Evolutionary conservation across 2,797 vertebrate species (phyloP).

Genomic region (Octomys mimax): DNA sequence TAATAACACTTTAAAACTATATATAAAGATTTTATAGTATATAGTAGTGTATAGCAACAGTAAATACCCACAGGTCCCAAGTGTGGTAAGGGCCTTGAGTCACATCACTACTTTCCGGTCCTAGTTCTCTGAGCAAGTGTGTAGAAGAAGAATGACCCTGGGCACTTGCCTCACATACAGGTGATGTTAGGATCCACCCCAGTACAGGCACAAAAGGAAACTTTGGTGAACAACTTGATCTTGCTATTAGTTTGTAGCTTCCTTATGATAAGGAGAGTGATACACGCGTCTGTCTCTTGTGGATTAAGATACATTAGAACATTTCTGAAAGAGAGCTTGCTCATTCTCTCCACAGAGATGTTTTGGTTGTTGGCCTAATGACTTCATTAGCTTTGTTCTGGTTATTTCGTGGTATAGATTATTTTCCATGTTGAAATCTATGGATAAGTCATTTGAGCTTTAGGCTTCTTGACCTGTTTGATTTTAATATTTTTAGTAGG

Average conservation of each 20-base stretch:
- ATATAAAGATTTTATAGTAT: neutral
- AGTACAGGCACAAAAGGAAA: neutral
- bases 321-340: slow-evolving; percentile 29
- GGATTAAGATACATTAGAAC: neutral
- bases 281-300: neutral
- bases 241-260: neutral
- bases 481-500: slow-evolving; percentile 13
- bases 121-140: neutral
- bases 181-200: neutral
- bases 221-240: neutral
- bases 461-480: neutral
- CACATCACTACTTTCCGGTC: neutral
- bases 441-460: neutral
- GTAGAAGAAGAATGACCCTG: neutral
- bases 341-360: neutral
- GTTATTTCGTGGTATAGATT: neutral
- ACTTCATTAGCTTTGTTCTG: neutral
- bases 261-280: neutral
- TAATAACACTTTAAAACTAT: neutral
- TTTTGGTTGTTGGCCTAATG: neutral
- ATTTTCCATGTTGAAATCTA: slow-evolving; percentile 21
- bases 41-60: neutral
- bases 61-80: neutral
- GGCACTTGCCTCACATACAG: neutral
- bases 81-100: neutral